Conservation (phyloP, 2,113 vertebrate genomes). For the Rhynchomys soricoides region DNA sequence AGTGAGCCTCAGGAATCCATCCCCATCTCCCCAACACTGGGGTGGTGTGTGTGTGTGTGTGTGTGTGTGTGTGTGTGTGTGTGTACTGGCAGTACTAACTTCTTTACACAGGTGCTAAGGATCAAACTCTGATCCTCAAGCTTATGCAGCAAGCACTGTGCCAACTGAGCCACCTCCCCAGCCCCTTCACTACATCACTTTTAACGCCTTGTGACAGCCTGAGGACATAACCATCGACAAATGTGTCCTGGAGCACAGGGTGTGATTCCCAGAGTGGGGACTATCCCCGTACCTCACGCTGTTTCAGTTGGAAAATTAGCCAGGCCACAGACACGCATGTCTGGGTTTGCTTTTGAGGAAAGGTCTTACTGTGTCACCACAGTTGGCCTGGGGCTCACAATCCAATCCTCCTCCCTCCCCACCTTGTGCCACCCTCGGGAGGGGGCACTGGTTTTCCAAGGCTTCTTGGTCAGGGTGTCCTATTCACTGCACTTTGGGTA, state of each 20-base stretch:
- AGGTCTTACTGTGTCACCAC: not conserved
- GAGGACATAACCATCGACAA: not conserved
- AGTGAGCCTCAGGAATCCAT: not conserved
- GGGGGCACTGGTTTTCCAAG: not conserved
- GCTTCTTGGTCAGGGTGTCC: not conserved
- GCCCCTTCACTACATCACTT: not conserved
- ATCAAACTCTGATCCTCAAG: not conserved
- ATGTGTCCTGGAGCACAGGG: not conserved
- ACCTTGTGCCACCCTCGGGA: not conserved
- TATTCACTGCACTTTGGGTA: not conserved
- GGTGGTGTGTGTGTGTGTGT: no score
- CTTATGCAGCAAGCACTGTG: not conserved
- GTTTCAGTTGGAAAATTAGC: not conserved
- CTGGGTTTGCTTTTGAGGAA: not conserved
- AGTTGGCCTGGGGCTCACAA: not conserved
- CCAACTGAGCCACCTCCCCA: not conserved
- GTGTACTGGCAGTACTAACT: no score
- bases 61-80: no score
- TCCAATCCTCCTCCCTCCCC: not conserved
- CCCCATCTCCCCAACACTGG: not conserved
- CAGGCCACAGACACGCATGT: not conserved
- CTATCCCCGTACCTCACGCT: not conserved
- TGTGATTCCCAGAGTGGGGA: conserved; percentile 31
- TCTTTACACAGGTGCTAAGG: not conserved
- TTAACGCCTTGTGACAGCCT: conserved; percentile 55